phyloP scores from a whole-genome alignment of 2,113 vertebrate species.

The Alligator sinensis region DNA sequence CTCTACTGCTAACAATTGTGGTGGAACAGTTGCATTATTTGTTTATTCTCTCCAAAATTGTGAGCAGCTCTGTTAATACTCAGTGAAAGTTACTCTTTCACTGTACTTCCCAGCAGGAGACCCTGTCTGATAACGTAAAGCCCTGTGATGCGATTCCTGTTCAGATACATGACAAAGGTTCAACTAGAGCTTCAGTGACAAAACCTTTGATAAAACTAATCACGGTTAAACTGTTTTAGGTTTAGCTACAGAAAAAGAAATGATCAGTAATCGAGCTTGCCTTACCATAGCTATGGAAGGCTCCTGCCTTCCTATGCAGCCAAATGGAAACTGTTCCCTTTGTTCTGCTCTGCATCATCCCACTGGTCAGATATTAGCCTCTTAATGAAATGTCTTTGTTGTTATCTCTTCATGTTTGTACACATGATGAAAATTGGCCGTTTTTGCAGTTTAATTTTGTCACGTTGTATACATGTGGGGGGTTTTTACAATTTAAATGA shows the following conservation, averaged over 20 bases:
- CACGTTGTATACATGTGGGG: too few species aligned
- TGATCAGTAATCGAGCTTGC: neutral
- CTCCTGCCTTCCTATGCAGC: neutral
- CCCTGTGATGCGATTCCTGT: too few species aligned
- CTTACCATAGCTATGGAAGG: neutral
- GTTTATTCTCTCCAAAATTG: neutral
- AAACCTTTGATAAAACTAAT: neutral
- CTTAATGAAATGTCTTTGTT: neutral
- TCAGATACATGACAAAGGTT: neutral
- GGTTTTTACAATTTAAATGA: too few species aligned
- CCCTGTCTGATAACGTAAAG: rapidly evolving
- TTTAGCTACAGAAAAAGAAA: neutral
- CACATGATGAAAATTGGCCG: too few species aligned
- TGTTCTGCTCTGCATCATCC: neutral
- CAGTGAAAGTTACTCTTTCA: rapidly evolving
- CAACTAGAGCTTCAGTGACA: too few species aligned
- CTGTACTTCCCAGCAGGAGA: neutral
- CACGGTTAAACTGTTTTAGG: neutral
- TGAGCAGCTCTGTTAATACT: neutral
- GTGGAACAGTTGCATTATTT: neutral
- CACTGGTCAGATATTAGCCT: neutral
- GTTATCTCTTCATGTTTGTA: too few species aligned
- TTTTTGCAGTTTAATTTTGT: too few species aligned
- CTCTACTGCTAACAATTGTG: neutral
- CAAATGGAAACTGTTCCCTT: neutral